Evolutionary conservation across 2,113 vertebrate species (phyloP), one percentile per base, ranked within the genome.

Genomic region (Saccopteryx bilineata): DNA sequence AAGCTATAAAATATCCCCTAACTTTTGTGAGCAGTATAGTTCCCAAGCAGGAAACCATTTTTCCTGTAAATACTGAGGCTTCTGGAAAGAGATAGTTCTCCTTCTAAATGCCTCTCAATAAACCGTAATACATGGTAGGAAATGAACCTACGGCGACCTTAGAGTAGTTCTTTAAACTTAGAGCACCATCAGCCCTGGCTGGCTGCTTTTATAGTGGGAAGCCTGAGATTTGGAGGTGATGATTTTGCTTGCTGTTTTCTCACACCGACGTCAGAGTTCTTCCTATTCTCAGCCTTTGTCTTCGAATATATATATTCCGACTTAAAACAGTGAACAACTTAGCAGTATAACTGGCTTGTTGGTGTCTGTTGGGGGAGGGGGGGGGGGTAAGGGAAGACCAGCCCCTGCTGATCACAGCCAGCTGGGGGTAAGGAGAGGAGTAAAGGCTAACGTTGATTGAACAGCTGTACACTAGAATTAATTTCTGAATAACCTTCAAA

Each of bases 31-130:
- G 39, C 39, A 39, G 39, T 39, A 39, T 71, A 50, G 71, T 87
- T 96, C 74, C 69, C 75, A 87, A 86, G 61, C 1, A 79, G 54
- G 65, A 94, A 93, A 24, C 9, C 3, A 39, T 68, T 78, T 93
- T 97, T 91, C 33, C 61, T 75, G 7, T n/a, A 23, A 87, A 80
- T 75, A 87, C 75, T 86, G 83, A 84, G 87, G 74, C 75, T 92
- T 90, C 50, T 86, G 19, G 39, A 90, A 78, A 72, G 33, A 93
- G 31, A 58, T 14, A 5, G 9, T 74, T 84, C 52, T 66, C 14
- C 28, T 69, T 63, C 78, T n/a, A 78, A 69, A 74, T 89, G 87
- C 50, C 61, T 76, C 15, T 81, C 54, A 85, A 50, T 13, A 84
- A 95, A 66, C 61, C 18, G 63, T 83, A 78, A 71, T 65, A 61